Conservation (phyloP, 2,113 vertebrate species). For the Daphoenositta chrysoptera region DNA sequence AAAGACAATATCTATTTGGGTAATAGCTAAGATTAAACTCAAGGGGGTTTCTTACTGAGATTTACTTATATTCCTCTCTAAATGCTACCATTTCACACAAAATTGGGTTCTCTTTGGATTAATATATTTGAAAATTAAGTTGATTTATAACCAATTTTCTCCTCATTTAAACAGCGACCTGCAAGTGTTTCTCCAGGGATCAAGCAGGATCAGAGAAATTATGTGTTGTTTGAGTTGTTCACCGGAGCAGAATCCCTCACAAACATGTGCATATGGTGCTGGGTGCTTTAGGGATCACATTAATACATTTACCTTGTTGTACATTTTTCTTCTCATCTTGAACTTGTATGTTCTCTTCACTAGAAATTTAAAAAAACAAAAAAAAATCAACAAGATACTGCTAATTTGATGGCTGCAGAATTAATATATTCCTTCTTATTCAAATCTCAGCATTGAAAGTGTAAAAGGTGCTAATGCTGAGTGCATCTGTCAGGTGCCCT, state of each 20-base stretch:
- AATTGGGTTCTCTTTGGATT: slow-evolving; percentile 54
- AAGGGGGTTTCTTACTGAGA: not conserved
- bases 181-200: slow-evolving; percentile 50
- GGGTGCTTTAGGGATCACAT: not conserved
- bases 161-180: slow-evolving; percentile 61
- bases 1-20: not conserved
- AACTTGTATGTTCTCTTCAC: not conserved
- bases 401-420: not conserved
- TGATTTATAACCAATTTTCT: slow-evolving; percentile 72
- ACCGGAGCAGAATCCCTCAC: not conserved
- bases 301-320: not conserved
- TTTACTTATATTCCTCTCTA: not conserved
- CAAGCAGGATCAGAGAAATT: slow-evolving; percentile 16
- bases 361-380: not conserved
- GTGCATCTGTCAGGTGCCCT: not conserved
- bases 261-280: not conserved
- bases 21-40: not conserved
- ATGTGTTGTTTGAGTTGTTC: not conserved
- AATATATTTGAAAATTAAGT: slow-evolving; percentile 66
- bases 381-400: not conserved
- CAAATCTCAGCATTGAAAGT: not conserved
- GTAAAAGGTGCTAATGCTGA: not conserved
- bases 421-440: not conserved
- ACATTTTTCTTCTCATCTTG: not conserved
- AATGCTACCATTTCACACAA: slow-evolving; percentile 6